phyloP scores from a whole-genome alignment of 1,140 invertebrate species.

The Coelopa frigida region DNA sequence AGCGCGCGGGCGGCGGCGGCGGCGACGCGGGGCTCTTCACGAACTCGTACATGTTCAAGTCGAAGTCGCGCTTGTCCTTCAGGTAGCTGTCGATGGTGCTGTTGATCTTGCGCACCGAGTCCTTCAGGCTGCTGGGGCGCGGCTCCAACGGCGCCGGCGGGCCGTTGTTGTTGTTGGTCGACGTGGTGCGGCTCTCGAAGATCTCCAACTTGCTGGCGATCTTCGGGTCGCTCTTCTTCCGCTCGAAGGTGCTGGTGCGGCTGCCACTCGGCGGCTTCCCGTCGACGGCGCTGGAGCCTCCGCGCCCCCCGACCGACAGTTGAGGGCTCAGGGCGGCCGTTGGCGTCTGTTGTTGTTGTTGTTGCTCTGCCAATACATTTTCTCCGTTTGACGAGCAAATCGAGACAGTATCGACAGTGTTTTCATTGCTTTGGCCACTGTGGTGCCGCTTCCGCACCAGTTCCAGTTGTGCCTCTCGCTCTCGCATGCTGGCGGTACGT shows the following conservation, averaged over 20 bases:
- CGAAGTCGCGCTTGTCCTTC: constrained; percentile 42
- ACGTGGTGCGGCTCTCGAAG: constrained; percentile 32
- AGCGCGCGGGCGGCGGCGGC: constrained; percentile 29
- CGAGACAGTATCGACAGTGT: constrained; percentile 43
- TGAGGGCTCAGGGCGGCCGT: constrained; percentile 12
- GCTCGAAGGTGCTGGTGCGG: constrained; percentile 35
- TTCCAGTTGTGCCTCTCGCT: constrained; percentile 57
- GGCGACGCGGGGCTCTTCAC: constrained; percentile 30
- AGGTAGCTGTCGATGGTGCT: constrained; percentile 43
- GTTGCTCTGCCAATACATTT: constrained; percentile 31
- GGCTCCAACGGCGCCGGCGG: neutral
- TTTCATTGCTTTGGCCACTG: constrained; percentile 18
- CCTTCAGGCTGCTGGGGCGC: constrained; percentile 38
- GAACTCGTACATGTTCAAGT: constrained; percentile 42
- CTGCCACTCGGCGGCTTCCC: constrained; percentile 19
- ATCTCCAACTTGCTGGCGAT: constrained; percentile 41
- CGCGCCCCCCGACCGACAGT: constrained; percentile 2
- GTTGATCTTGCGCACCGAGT: constrained; percentile 43
- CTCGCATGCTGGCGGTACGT: constrained; percentile 72
- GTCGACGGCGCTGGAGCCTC: constrained; percentile 10
- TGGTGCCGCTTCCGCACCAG: constrained; percentile 47
- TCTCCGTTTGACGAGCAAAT: constrained; percentile 46
- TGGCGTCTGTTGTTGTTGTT: constrained; percentile 9
- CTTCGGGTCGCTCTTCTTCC: constrained; percentile 33
- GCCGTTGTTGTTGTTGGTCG: neutral